Evolutionary conservation across 1,140 invertebrate genomes (phyloP), one percentile per base, ranked within the genome.

Genomic region (Bacillus rossius): DNA sequence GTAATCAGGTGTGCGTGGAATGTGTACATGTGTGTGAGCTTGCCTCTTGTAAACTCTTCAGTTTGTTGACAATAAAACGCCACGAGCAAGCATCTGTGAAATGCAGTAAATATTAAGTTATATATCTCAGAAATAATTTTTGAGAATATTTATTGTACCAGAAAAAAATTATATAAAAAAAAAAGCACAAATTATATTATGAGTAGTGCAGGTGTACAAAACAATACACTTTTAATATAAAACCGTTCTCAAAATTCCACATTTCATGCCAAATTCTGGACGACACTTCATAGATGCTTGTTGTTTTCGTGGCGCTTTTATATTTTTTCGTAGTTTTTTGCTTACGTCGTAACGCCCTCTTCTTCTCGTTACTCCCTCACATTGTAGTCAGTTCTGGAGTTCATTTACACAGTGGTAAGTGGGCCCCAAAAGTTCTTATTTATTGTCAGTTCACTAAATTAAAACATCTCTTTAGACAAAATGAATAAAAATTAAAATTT

Each of bases 381-480:
- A 79, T 79, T 80, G 79, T 91, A 93, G 91, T 90, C 88, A 89
- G 86, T 94, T 92, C 89, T 94, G 91, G 91, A 92, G 88, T 87
- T 92, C 88, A 84, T 93, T 93, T 89, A 89, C 87, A 86, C 90
- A 89, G 87, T 88, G 91, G 91, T 94, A 94, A 93, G 91, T 92
- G 41, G 53, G 53, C 22, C 53, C 53, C 53, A 55, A 25, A 42
- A 40, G 23, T 55, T 42, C 40, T 55, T 55, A 57, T 38, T 56
- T 57, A 57, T 34, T 57, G 55, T 57, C 41, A 47, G 41, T 49
- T 49, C 34, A 49, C 23, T 25, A 51, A 59, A 61, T 29, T 42
- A 61, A 55, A 61, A 52, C 40, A 62, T 53, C 23, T 29, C 20
- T 55, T 62, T 41, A 50, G 43, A 49, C n/a, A 52, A 29, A 52